Base-by-base conservation (phyloP, 2,888 invertebrate genomes). In the Metopia argyrocephala region DNA sequence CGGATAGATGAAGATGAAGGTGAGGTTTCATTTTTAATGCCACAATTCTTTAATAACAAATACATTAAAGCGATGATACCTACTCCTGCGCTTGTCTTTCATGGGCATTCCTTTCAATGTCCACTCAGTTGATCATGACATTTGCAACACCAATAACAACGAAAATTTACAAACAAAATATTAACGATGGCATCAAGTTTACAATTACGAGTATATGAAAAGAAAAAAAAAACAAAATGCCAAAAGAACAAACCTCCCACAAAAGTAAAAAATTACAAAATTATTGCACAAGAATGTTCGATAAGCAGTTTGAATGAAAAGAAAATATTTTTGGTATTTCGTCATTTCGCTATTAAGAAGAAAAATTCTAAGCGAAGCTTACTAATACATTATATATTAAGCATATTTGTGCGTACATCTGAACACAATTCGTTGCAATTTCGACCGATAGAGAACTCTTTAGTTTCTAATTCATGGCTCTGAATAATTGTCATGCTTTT, bases 1-100 rank as follows among this genome's bases (percentile, higher is more conserved):
- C 71, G 61, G 54, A 78, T 71, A 78, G 54, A 78, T 71, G 61
- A 71, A 23, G 65, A 52, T 21, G 54, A n/a, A 25, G 54, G 23
- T 54, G 25, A 21, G 23, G 54, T n/a, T 9, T 15, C 4, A 9
- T 38, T 38, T 12, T 15, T 38, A 15, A 12, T 38, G 38, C 2
- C 38, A n/a, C n/a, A 38, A 38, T 38, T 38, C 38, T 12, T 38
- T 38, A 38, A 3, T 12, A 38, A 12, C n/a, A 25, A 15, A 12
- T 15, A n/a, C 54, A 54, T 15, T 15, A 21, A 27, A 56, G 27
- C 25, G 25, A 56, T 18, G 38, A 38, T 38, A 38, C 25, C n/a
- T 56, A 56, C 56, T 56, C 7, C 27, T 27, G 27, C 27, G 38
- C 38, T 27, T 56, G 56, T 56, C 27, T 56, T 27, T 6, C 18